Base-by-base conservation (phyloP, 2,113 vertebrate species). In the Barnardius zonarius region DNA sequence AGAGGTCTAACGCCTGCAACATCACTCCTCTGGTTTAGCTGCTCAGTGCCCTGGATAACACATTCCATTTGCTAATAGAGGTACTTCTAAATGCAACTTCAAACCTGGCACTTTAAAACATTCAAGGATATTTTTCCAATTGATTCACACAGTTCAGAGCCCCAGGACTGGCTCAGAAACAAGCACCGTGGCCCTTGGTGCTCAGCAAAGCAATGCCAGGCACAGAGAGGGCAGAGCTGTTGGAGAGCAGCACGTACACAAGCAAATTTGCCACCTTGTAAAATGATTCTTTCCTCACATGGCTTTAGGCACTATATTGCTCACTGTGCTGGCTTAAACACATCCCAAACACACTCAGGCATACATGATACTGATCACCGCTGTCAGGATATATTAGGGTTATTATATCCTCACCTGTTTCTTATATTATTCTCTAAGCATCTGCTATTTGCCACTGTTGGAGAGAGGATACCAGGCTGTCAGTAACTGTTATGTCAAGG, bases 371-470 rank as follows among this genome's bases (percentile, higher is more conserved):
- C 39, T 76, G 83, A 91, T 89, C 69, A 15, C 78, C 89, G 89
- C 94, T 91, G 91, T 79, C 92, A 93, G 86, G 81, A 66, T 81
- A 17, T 84, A 96, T 93, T 86, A 89, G 66, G 55, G 73, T 95
- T 97, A 93, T 93, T 95, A 91, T 63, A 94, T 91, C 82, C 95
- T 95, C 86, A 82, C 77, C 89, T 68, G 77, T 61, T 96, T 82
- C 92, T 93, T 93, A 44, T 39, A 91, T 79, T 94, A 88, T 87
- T 95, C 39, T 91, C 93, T 76, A 84, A 96, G 83, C 89, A 95
- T 93, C 96, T 96, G 96, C 83, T 95, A 86, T 95, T 96, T 95
- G 95, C 92, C 93, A 84, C 80, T 68, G 86, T 39, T 88, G 86
- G 96, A 95, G 91, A 72, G 55, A 82, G 77, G 89, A 95, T 72